A percentile compares a stretch with the other conserved stretches of the same genome.
Conservation (phyloP, 1,140 invertebrate genomes). For the Aphaenogaster rudis region DNA sequence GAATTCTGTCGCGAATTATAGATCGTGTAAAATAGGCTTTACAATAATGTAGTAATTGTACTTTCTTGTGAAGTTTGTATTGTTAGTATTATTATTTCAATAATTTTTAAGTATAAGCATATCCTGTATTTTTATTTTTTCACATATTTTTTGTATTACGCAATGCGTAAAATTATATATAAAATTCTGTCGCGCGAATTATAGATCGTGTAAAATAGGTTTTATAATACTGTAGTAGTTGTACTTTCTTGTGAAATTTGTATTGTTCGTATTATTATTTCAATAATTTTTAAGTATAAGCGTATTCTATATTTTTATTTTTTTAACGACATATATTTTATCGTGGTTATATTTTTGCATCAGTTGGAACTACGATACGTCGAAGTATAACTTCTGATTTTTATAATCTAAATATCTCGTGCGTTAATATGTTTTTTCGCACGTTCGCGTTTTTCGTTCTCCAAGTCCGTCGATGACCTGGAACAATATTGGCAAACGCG, state of each 20-base stretch:
- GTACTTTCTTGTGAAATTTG: too few species aligned
- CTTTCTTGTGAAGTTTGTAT: not conserved
- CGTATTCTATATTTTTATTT: not conserved
- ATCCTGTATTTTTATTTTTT: not conserved
- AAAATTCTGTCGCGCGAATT: too few species aligned
- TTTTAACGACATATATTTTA: not conserved
- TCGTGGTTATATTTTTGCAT: not conserved
- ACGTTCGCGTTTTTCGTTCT: conserved; percentile 34
- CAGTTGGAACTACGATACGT: not conserved
- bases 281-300: not conserved
- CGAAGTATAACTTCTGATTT: not conserved
- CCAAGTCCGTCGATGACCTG: conserved; percentile 53
- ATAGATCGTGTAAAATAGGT: too few species aligned
- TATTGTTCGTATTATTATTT: too few species aligned
- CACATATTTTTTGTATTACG: not conserved
- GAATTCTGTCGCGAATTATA: too few species aligned
- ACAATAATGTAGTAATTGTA: not conserved
- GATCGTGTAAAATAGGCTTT: too few species aligned
- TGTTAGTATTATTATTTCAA: not conserved
- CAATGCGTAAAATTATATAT: too few species aligned
- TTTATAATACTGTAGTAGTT: too few species aligned
- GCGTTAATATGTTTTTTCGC: conserved; percentile 24
- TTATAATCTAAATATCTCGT: not conserved
- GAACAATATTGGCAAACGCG: conserved; percentile 53
- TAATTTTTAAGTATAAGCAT: not conserved